These are phyloP conservation scores for Sphaeramia orbicularis DNA, from an alignment of 2,797 vertebrate genomes.

Conservation along the genomic window DNA sequence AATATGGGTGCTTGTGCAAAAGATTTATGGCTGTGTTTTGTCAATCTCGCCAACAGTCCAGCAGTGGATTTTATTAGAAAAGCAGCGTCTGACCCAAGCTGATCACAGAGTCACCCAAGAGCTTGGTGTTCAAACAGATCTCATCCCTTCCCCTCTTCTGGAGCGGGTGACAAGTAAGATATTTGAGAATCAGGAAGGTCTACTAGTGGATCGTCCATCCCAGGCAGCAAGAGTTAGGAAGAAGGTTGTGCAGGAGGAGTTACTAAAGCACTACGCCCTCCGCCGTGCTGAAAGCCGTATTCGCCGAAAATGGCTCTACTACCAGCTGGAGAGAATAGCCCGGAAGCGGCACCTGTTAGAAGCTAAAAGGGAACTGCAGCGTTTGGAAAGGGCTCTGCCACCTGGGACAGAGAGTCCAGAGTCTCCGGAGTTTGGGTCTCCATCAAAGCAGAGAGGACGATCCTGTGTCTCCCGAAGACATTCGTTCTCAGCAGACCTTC, in stretches of 20 bases:
- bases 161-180: slow-evolving; percentile 62
- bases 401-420: slow-evolving; percentile 72
- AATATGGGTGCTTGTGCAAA: not conserved
- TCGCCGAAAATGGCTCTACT: slow-evolving; percentile 85
- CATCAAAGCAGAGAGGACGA: slow-evolving; percentile 54
- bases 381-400: slow-evolving; percentile 84
- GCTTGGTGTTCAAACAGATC: slow-evolving; percentile 88
- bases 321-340: slow-evolving; percentile 90
- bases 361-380: slow-evolving; percentile 89
- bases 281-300: slow-evolving; percentile 86
- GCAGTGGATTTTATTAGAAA: slow-evolving; percentile 90
- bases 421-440: slow-evolving; percentile 65
- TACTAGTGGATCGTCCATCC: slow-evolving; percentile 53
- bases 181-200: slow-evolving; percentile 50
- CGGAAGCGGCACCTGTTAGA: slow-evolving; percentile 91
- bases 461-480: slow-evolving; percentile 74
- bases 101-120: slow-evolving; percentile 84
- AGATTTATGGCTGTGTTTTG: not conserved
- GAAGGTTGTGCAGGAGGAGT: slow-evolving; percentile 87
- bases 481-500: slow-evolving; percentile 85
- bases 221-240: slow-evolving; percentile 83
- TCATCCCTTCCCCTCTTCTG: slow-evolving; percentile 48
- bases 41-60: slow-evolving; percentile 84
- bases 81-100: slow-evolving; percentile 76
- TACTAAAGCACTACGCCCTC: slow-evolving; percentile 85